A percentile compares a stretch with the other conserved stretches of the same genome.
Conservation (phyloP, 2,888 invertebrate genomes). For the Epiblema foenella region DNA sequence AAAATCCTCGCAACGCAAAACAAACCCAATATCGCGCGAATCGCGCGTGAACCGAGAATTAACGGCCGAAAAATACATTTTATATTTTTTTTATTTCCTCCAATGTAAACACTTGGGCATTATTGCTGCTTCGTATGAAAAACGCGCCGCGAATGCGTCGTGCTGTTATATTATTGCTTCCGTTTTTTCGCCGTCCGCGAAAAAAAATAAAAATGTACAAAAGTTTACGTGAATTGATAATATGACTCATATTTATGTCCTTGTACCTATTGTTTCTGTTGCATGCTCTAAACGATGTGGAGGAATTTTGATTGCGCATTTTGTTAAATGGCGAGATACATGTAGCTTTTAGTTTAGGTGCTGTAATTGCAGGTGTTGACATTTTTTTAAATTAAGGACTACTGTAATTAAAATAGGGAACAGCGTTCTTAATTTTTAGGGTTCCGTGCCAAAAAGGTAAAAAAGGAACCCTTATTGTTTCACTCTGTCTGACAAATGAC, state of each 20-base stretch:
- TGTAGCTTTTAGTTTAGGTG: slow-evolving; percentile 5
- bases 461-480: too few species aligned
- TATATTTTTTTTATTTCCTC: slow-evolving; percentile 42
- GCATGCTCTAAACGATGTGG: slow-evolving; percentile 17
- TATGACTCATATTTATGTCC: slow-evolving; percentile 43
- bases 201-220: slow-evolving; percentile 34
- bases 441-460: too few species aligned
- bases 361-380: not conserved
- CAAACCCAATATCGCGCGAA: slow-evolving; percentile 17
- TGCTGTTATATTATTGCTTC: slow-evolving; percentile 42
- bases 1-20: not conserved
- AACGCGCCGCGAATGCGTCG: slow-evolving; percentile 41
- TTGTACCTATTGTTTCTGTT: slow-evolving; percentile 39
- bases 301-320: slow-evolving; percentile 36
- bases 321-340: not conserved
- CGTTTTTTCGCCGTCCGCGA: slow-evolving; percentile 36
- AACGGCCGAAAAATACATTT: slow-evolving; percentile 39
- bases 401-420: slow-evolving; percentile 6
- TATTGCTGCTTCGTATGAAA: slow-evolving; percentile 42
- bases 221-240: slow-evolving; percentile 39
- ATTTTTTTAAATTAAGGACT: not conserved
- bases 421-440: not conserved
- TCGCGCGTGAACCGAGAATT: slow-evolving; percentile 16
- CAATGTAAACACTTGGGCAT: slow-evolving; percentile 44
- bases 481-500: too few species aligned